A percentile compares a stretch with the other conserved stretches of the same genome.
Conservation (phyloP, 2,113 vertebrate species). For the Bubo blakistoni region DNA sequence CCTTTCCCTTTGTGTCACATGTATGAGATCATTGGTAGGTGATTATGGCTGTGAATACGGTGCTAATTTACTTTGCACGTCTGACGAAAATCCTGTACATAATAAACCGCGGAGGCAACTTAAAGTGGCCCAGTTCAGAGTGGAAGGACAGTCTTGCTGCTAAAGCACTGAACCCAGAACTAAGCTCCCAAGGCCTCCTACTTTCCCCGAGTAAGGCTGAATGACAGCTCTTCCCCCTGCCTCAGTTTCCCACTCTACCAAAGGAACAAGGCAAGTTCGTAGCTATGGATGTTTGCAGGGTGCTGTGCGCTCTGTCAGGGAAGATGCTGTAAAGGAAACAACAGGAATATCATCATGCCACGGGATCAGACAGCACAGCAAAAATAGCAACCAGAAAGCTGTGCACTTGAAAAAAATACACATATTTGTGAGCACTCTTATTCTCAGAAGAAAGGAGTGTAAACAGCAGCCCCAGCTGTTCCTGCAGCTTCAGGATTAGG, state of each 20-base stretch:
- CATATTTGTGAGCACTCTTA: background rate
- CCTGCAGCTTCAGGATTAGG: background rate
- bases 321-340: background rate
- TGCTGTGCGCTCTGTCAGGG: background rate
- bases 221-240: background rate
- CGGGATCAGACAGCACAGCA: background rate
- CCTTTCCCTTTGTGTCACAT: slow-evolving; percentile 71
- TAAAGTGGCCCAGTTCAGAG: slow-evolving; percentile 36
- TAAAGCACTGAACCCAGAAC: background rate
- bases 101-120: slow-evolving; percentile 60
- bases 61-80: slow-evolving; percentile 74
- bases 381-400: slow-evolving; percentile 37
- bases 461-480: slow-evolving; percentile 33
- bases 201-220: background rate
- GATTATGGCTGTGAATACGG: slow-evolving; percentile 70
- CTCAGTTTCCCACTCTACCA: slow-evolving; percentile 21
- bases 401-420: background rate
- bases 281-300: background rate
- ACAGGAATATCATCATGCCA: background rate
- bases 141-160: background rate
- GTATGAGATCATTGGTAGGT: slow-evolving; percentile 74
- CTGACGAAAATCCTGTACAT: slow-evolving; percentile 70
- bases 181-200: background rate
- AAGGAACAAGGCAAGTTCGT: background rate
- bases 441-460: background rate